A percentile compares a stretch with the other conserved stretches of the same genome.
phyloP scores from a whole-genome alignment of 2,113 vertebrate genomes.

The Menidia beryllina region DNA sequence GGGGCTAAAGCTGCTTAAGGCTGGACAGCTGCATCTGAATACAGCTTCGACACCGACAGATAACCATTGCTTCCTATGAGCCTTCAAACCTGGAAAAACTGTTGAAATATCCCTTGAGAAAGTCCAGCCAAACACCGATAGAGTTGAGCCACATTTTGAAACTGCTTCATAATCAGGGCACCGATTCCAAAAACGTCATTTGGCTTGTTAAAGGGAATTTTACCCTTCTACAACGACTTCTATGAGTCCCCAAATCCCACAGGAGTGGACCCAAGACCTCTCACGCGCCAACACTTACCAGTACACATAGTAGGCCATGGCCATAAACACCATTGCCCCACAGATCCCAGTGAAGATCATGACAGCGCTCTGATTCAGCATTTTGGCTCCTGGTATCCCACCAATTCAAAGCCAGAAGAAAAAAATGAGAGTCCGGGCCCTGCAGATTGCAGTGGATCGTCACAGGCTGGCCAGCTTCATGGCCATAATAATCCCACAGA shows the following conservation, averaged over 20 bases:
- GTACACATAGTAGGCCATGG: constrained; percentile 84
- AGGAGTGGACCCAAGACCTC: background rate
- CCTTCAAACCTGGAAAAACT: background rate
- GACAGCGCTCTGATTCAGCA: constrained; percentile 84
- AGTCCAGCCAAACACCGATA: background rate
- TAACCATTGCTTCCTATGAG: background rate
- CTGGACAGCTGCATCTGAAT: constrained; percentile 54
- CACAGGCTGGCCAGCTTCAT: constrained; percentile 60
- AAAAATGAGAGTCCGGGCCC: constrained; percentile 11
- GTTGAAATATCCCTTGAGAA: background rate
- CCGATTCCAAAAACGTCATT: background rate
- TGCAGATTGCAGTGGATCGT: constrained; percentile 28
- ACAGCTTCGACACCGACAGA: constrained; percentile 30
- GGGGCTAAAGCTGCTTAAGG: constrained; percentile 72
- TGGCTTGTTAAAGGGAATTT: background rate
- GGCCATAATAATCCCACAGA: constrained; percentile 73
- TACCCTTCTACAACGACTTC: no score
- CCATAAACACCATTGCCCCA: constrained; percentile 83
- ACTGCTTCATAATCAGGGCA: background rate
- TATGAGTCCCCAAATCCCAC: background rate
- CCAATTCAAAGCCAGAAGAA: constrained; percentile 51
- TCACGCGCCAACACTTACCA: constrained; percentile 75
- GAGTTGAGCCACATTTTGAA: background rate
- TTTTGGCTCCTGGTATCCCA: constrained; percentile 60
- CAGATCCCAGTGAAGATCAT: constrained; percentile 85